Evolutionary conservation across 2,888 invertebrate species (phyloP).

Genomic region (Thereva unica): DNA sequence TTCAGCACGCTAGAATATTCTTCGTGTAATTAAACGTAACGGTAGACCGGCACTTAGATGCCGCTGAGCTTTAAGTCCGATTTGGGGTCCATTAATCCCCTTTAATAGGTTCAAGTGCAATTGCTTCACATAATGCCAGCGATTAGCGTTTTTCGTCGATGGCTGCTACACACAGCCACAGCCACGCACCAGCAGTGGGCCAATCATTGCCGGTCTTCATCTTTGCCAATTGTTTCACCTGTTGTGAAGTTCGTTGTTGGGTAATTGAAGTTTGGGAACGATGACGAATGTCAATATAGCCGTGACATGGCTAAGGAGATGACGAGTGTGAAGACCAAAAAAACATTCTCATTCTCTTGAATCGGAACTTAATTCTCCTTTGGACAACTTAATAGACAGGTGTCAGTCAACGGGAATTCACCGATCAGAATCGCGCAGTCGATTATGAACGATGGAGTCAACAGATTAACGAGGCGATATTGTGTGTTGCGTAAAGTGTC

Average conservation of each 20-base stretch:
- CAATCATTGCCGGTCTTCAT: not conserved
- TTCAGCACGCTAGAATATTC: too few species aligned
- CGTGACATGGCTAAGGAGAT: not conserved
- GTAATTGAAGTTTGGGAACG: not conserved
- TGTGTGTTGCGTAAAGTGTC: not conserved
- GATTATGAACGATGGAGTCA: not conserved
- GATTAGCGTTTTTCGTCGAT: not conserved
- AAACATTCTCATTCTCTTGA: not conserved
- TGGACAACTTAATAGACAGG: conserved; percentile 11
- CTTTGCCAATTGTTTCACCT: conserved; percentile 16
- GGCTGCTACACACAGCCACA: not conserved
- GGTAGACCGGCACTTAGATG: not conserved
- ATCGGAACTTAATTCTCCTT: not conserved
- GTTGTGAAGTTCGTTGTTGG: conserved; percentile 4
- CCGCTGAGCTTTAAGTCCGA: not conserved
- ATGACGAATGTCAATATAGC: conserved; percentile 5
- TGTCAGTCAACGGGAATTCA: conserved; percentile 2
- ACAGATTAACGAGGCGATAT: not conserved
- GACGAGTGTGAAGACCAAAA: not conserved
- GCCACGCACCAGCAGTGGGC: not conserved
- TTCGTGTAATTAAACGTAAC: conserved; percentile 8
- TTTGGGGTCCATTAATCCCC: conserved; percentile 14
- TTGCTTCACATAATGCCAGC: conserved; percentile 2
- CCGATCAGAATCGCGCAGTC: not conserved
- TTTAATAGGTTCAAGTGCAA: conserved; percentile 19